These are phyloP conservation scores for Narcine bancroftii DNA, from an alignment of 2,113 vertebrate species.

Conservation along the genomic window DNA sequence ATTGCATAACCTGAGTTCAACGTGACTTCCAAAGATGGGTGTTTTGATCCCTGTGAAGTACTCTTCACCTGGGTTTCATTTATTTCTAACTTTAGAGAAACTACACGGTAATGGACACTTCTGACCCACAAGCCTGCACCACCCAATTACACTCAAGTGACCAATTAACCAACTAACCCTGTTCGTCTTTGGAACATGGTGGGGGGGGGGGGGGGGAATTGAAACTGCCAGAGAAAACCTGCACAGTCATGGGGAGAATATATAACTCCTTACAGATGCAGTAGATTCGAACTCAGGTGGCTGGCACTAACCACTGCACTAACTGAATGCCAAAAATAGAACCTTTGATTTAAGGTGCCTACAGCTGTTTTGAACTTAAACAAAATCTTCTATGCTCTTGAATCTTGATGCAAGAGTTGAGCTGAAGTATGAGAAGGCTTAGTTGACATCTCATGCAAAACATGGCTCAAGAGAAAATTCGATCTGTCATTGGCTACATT, in stretches of 20 bases:
- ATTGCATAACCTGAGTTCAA: not conserved
- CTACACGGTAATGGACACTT: too few relatives aligned
- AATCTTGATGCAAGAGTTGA: not conserved
- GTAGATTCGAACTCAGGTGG: too few relatives aligned
- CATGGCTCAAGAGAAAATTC: not conserved
- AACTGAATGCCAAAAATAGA: not conserved
- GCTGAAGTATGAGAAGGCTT: not conserved
- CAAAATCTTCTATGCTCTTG: not conserved
- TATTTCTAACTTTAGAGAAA: too few relatives aligned
- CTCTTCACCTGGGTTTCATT: not conserved
- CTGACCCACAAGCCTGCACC: too few relatives aligned
- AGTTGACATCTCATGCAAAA: not conserved
- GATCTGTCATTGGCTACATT: not conserved
- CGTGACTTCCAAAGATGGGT: not conserved
- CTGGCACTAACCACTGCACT: too few relatives aligned
- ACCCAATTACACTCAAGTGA: too few relatives aligned
- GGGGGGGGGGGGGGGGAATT: too few relatives aligned
- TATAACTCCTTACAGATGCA: too few relatives aligned
- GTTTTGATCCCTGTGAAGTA: not conserved
- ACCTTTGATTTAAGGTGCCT: not conserved
- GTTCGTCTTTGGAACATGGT: too few relatives aligned
- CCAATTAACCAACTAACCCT: too few relatives aligned
- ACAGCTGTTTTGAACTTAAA: not conserved
- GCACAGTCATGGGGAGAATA: too few relatives aligned
- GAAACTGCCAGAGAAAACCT: too few relatives aligned